Conservation (phyloP, 1,140 invertebrate species). For the Hylyphantes graminicola region DNA sequence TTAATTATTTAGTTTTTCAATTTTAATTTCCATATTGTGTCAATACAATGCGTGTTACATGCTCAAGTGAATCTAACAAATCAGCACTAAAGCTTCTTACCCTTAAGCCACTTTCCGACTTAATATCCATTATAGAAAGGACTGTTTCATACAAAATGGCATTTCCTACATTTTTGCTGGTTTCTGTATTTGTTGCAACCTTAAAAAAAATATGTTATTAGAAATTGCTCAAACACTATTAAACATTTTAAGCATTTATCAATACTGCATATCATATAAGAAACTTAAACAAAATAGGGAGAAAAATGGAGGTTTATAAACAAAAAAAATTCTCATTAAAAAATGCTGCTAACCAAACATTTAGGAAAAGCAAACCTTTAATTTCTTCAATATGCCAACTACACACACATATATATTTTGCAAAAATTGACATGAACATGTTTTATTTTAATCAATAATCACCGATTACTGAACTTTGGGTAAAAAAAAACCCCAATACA, state of each 20-base stretch:
- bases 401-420: too few species aligned
- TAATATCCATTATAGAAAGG: slow-evolving; percentile 98
- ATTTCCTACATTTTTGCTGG: slow-evolving; percentile 98
- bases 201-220: slow-evolving; percentile 58
- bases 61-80: neutral
- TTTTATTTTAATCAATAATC: too few species aligned
- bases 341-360: neutral
- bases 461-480: too few species aligned
- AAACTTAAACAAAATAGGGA: neutral
- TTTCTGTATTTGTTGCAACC: slow-evolving; percentile 98
- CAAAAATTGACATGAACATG: too few species aligned
- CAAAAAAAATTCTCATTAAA: neutral
- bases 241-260: neutral
- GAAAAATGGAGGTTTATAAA: too few species aligned
- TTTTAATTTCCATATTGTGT: too few species aligned
- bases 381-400: too few species aligned
- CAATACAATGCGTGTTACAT: too few species aligned
- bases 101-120: slow-evolving; percentile 91
- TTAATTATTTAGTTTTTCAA: too few species aligned
- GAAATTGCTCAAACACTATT: neutral
- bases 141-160: slow-evolving; percentile 98
- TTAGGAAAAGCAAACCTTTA: too few species aligned
- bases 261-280: neutral
- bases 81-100: slow-evolving; percentile 69
- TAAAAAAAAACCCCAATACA: too few species aligned